Evolutionary conservation across 2,888 invertebrate species (phyloP).

Genomic region (Polydrusus tereticollis): DNA sequence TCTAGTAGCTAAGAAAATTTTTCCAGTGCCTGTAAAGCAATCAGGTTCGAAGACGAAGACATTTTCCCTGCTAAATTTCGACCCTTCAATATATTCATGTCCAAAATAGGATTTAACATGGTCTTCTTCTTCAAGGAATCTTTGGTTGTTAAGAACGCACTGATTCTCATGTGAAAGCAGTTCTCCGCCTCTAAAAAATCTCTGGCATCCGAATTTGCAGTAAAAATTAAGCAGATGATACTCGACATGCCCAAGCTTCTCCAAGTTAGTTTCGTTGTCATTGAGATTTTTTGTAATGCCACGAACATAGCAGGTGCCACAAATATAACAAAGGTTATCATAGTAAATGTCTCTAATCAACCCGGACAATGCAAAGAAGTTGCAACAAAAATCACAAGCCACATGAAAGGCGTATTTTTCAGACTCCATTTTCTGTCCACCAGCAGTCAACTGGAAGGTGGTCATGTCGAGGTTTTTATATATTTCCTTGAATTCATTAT

Average conservation of each 20-base stretch:
- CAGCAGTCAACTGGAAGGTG: neutral
- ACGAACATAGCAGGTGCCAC: slow-evolving; percentile 1
- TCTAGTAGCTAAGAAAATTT: slow-evolving; percentile 5
- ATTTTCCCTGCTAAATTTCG: slow-evolving; percentile 5
- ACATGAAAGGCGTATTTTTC: slow-evolving; percentile 5
- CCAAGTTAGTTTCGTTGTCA: neutral
- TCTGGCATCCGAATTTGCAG: slow-evolving; percentile 18
- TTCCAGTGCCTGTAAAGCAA: neutral
- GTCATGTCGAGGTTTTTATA: neutral
- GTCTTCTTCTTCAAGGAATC: neutral
- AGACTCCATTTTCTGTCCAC: neutral
- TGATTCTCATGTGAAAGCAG: slow-evolving; percentile 14
- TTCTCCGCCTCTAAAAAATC: slow-evolving; percentile 19
- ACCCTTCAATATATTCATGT: neutral
- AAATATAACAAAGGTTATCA: neutral
- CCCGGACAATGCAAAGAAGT: slow-evolving; percentile 12
- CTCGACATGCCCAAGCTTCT: neutral
- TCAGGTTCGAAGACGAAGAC: neutral
- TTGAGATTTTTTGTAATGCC: slow-evolving; percentile 9
- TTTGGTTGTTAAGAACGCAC: neutral
- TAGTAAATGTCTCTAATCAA: slow-evolving; percentile 4
- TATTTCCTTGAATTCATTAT: slow-evolving; percentile 11
- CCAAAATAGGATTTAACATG: slow-evolving; percentile 12
- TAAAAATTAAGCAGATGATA: slow-evolving; percentile 18
- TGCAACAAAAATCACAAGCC: slow-evolving; percentile 6